A percentile compares a stretch with the other conserved stretches of the same genome.
These are phyloP conservation scores for Drosophila melanosoma DNA, from an alignment of 2,888 invertebrate species.

Conservation along the genomic window DNA sequence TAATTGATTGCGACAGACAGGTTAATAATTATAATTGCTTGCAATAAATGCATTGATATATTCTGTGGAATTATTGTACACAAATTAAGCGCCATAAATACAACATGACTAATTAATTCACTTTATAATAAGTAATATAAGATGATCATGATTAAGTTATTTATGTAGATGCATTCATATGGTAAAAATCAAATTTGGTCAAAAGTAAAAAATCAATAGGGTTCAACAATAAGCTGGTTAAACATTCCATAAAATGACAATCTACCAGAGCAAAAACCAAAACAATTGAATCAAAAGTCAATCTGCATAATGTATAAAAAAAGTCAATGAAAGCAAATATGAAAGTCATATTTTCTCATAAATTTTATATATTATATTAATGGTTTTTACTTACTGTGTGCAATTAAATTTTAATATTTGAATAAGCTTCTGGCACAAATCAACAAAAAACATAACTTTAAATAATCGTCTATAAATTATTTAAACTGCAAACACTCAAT, in stretches of 20 bases:
- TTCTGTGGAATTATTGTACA: constrained; percentile 13
- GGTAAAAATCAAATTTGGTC: constrained; percentile 21
- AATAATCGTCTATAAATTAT: constrained; percentile 47
- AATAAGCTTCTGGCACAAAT: constrained; percentile 31
- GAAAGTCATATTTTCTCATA: constrained; percentile 31
- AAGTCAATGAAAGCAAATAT: constrained; percentile 34
- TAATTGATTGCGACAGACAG: constrained; percentile 47
- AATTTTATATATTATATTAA: constrained; percentile 24
- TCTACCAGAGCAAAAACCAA: constrained; percentile 15
- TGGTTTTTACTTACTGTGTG: constrained; percentile 56
- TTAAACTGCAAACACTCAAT: constrained; percentile 39
- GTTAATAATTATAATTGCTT: constrained; percentile 41
- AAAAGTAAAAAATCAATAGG: constrained; percentile 45
- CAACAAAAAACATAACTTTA: constrained; percentile 38
- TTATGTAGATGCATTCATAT: constrained; percentile 24
- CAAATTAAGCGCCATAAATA: constrained; percentile 49
- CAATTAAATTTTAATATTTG: constrained; percentile 69
- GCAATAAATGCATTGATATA: constrained; percentile 38
- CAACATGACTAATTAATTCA: constrained; percentile 67
- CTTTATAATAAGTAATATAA: constrained; percentile 64
- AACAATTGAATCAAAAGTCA: constrained; percentile 18
- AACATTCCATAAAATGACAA: constrained; percentile 60
- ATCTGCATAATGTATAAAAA: constrained; percentile 17
- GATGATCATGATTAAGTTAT: constrained; percentile 39
- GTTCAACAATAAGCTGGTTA: constrained; percentile 55